These are phyloP conservation scores for Eurypyga helias DNA, from an alignment of 2,113 vertebrate species.

Conservation along the genomic window DNA sequence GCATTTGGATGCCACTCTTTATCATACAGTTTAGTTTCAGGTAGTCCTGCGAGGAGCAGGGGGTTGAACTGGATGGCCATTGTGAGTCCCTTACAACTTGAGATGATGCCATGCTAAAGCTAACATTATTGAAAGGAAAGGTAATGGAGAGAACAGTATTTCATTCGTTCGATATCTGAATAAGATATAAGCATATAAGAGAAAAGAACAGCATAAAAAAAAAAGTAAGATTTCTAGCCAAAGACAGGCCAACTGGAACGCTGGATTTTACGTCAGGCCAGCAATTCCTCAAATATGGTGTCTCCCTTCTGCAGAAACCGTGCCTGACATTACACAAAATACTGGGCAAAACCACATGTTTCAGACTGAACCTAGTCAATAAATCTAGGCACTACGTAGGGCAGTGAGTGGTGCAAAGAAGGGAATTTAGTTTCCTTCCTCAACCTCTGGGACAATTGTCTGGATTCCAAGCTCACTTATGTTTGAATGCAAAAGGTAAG, in stretches of 20 bases:
- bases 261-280: accelerated
- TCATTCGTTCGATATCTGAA: background rate
- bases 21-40: background rate
- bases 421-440: background rate
- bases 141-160: background rate
- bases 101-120: background rate
- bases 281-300: background rate
- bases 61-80: background rate
- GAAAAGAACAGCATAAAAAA: background rate
- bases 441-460: accelerated
- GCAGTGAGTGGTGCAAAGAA: background rate
- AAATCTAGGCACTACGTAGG: background rate
- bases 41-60: background rate
- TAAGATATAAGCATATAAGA: background rate
- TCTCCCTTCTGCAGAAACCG: background rate
- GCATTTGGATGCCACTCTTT: background rate
- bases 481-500: background rate
- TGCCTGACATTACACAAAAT: background rate
- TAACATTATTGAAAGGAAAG: background rate
- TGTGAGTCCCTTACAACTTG: background rate
- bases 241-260: background rate
- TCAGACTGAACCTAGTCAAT: background rate
- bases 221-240: background rate
- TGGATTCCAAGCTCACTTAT: background rate
- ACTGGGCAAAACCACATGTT: background rate